A percentile compares a stretch with the other conserved stretches of the same genome.
Evolutionary conservation across 1,140 invertebrate genomes (phyloP).

Genomic region (Medauroidea extradentata): DNA sequence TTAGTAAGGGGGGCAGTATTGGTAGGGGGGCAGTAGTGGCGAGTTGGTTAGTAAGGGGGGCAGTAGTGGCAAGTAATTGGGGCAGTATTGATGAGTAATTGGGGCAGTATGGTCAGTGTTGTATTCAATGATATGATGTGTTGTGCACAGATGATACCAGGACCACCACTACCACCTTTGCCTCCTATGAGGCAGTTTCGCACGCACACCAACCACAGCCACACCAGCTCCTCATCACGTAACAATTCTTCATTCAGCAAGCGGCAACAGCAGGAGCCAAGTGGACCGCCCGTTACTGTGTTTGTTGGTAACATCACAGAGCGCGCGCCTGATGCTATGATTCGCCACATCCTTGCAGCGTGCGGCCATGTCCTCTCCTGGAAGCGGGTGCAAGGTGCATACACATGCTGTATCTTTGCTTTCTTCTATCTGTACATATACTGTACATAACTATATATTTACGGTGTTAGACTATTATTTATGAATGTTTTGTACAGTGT

Average conservation of each 20-base stretch:
- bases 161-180: conserved; percentile 28
- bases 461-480: too few species aligned
- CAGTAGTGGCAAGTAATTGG: too few species aligned
- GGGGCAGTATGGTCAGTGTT: not conserved
- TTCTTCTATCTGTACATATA: too few species aligned
- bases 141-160: conserved; percentile 23
- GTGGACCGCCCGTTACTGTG: conserved; percentile 89
- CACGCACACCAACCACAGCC: conserved; percentile 11
- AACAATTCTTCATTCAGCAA: conserved; percentile 30
- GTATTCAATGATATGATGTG: not conserved
- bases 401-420: too few species aligned
- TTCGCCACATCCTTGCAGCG: conserved; percentile 82
- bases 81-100: too few species aligned
- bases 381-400: conserved; percentile 89
- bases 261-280: conserved; percentile 38
- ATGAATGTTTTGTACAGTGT: too few species aligned
- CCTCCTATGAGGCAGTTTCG: conserved; percentile 22
- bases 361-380: conserved; percentile 93
- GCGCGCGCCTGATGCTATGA: conserved; percentile 90
- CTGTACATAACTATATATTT: too few species aligned
- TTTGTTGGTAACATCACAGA: conserved; percentile 99
- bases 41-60: too few species aligned
- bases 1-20: too few species aligned
- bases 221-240: conserved; percentile 29
- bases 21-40: too few species aligned